These are phyloP conservation scores for Larimichthys crocea DNA, from an alignment of 2,113 vertebrate species.

Conservation along the genomic window DNA sequence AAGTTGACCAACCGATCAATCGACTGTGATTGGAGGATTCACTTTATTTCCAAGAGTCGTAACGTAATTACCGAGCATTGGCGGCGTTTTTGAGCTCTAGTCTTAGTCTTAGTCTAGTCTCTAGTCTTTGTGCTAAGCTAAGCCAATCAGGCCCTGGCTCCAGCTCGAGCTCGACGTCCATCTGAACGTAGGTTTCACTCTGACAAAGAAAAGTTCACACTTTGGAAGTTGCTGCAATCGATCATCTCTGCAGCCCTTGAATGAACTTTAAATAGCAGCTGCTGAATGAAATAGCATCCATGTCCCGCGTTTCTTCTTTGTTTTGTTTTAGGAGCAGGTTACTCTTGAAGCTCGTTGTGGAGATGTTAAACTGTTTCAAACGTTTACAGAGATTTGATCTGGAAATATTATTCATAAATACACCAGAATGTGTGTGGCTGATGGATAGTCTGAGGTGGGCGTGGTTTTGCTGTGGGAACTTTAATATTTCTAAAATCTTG, in stretches of 20 bases:
- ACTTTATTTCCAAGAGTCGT: background rate
- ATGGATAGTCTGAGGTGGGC: too few relatives aligned
- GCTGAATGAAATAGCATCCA: background rate
- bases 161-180: too few relatives aligned
- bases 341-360: background rate
- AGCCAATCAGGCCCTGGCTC: background rate
- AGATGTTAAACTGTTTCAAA: background rate
- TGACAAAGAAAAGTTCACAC: too few relatives aligned
- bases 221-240: background rate
- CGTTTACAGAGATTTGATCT: too few relatives aligned
- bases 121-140: constrained; percentile 1
- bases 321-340: too few relatives aligned
- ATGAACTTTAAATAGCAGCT: constrained; percentile 36
- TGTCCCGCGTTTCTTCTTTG: background rate
- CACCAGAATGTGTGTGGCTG: background rate
- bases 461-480: too few relatives aligned
- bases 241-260: constrained; percentile 14
- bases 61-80: too few relatives aligned
- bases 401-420: background rate
- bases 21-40: background rate
- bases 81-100: too few relatives aligned
- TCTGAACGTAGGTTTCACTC: too few relatives aligned
- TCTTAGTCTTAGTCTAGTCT: too few relatives aligned
- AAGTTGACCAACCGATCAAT: too few relatives aligned
- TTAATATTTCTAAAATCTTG: background rate